These are phyloP conservation scores for Hydrotaea cyrtoneurina DNA, from an alignment of 2,888 invertebrate genomes.

Conservation along the genomic window DNA sequence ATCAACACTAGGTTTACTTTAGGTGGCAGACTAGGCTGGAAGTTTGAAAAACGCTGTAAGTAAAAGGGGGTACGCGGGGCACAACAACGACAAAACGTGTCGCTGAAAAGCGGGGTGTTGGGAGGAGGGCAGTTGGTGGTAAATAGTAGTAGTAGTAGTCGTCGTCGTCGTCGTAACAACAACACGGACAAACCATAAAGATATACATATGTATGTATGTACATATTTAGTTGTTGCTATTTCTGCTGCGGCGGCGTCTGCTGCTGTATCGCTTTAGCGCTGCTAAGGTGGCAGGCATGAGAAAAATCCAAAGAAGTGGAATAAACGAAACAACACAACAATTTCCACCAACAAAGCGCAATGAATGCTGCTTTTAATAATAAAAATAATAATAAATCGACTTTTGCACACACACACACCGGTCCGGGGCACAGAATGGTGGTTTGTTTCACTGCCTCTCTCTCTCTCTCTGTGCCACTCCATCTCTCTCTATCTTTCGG, in stretches of 20 bases:
- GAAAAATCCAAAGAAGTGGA: slow-evolving; percentile 10
- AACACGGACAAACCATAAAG: slow-evolving; percentile 3
- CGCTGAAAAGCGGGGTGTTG: not conserved
- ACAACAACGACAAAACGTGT: not conserved
- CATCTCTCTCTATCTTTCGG: not conserved
- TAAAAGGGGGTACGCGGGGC: not conserved
- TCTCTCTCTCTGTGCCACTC: not conserved
- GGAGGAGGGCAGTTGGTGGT: not conserved
- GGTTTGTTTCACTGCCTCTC: not conserved
- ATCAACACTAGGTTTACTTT: slow-evolving; percentile 1
- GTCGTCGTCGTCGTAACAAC: too few relatives aligned
- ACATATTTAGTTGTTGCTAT: not conserved
- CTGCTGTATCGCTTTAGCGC: not conserved
- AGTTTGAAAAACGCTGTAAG: not conserved
- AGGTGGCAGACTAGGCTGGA: not conserved
- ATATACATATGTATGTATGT: not conserved
- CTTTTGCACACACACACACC: slow-evolving; percentile 29
- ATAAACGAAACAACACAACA: not conserved
- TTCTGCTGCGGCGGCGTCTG: not conserved
- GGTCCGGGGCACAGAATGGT: not conserved
- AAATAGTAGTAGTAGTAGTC: not conserved
- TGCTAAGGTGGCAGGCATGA: slow-evolving; percentile 5
- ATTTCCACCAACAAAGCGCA: slow-evolving; percentile 28
- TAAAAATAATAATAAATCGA: slow-evolving; percentile 52
- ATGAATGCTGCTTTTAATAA: slow-evolving; percentile 46